These are phyloP conservation scores for Platalea minor DNA, from an alignment of 2,797 vertebrate species.

Conservation along the genomic window DNA sequence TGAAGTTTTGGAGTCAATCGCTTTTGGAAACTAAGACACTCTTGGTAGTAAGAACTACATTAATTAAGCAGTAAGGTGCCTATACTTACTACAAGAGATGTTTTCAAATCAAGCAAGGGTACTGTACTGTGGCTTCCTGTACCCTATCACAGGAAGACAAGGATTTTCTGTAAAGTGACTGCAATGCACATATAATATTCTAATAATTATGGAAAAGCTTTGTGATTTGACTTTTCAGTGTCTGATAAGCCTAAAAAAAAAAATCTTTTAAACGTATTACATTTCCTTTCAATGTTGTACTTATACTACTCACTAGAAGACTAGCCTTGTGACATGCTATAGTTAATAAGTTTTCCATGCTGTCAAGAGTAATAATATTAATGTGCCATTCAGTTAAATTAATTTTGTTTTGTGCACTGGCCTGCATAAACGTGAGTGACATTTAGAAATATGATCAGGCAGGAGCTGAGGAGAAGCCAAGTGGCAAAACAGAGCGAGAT, in stretches of 20 bases:
- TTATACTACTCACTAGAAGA: conserved; percentile 48
- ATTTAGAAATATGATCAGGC: conserved; percentile 73
- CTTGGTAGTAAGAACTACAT: not conserved
- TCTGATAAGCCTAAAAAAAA: conserved; percentile 25
- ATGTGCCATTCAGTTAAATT: conserved; percentile 75
- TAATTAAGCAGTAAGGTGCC: not conserved
- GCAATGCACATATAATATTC: conserved; percentile 30
- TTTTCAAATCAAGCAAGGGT: conserved; percentile 2
- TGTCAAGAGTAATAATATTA: conserved; percentile 82
- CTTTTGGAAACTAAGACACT: not conserved
- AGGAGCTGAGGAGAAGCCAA: conserved; percentile 66
- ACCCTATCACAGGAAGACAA: conserved; percentile 22
- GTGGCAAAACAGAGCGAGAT: conserved; percentile 41
- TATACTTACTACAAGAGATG: not conserved
- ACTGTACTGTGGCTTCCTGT: not conserved
- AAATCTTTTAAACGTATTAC: conserved; percentile 26
- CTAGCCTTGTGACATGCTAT: conserved; percentile 65
- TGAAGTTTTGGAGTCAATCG: not conserved
- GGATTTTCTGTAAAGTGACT: not conserved
- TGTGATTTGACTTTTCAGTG: conserved; percentile 45
- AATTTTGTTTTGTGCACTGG: conserved; percentile 78
- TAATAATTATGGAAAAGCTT: conserved; percentile 46
- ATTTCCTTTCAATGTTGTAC: conserved; percentile 56
- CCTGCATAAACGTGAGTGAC: conserved; percentile 73
- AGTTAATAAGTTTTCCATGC: conserved; percentile 78